Evolutionary conservation across 1,140 invertebrate species (phyloP).

Genomic region (Batillaria attramentaria): DNA sequence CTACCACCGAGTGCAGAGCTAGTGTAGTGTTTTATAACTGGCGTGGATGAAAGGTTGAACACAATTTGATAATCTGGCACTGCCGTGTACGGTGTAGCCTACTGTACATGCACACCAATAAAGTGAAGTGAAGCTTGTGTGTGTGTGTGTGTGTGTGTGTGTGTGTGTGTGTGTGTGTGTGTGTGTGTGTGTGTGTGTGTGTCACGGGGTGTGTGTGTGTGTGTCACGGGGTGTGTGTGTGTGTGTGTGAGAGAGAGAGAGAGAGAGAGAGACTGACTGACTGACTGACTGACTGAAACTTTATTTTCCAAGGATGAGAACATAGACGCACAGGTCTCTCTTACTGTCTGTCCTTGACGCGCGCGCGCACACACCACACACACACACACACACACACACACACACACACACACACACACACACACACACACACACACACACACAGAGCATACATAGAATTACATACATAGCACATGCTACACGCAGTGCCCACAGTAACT

Average conservation of each 20-base stretch:
- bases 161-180: background rate
- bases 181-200: background rate
- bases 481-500: background rate
- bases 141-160: background rate
- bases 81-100: background rate
- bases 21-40: background rate
- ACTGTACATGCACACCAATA: background rate
- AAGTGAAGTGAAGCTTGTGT: background rate
- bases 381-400: slow-evolving; percentile 9
- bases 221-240: too few species aligned
- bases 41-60: background rate
- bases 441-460: background rate
- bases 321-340: too few species aligned
- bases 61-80: background rate
- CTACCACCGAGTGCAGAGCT: background rate
- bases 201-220: too few species aligned
- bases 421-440: slow-evolving; percentile 17
- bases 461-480: background rate
- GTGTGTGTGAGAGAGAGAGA: background rate
- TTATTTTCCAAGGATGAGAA: too few species aligned
- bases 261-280: background rate
- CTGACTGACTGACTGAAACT: background rate
- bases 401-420: background rate
- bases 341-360: background rate
- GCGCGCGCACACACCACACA: background rate